Conservation (phyloP, 2,113 vertebrate species). For the Orientallactaga bullata region DNA sequence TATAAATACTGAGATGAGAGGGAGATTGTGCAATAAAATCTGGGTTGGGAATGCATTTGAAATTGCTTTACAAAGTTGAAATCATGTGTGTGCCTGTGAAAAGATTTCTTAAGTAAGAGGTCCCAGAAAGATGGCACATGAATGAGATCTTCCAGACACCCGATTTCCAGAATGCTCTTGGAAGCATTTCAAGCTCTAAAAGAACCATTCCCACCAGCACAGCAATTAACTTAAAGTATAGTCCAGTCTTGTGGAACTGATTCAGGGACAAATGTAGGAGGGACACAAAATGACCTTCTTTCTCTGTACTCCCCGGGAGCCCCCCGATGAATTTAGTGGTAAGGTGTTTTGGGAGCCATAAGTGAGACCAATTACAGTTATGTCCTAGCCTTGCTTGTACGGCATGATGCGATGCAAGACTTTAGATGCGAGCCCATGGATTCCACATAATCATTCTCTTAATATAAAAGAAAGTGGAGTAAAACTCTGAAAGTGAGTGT, state of each 20-base stretch:
- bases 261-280: constrained; percentile 21
- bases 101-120: constrained; percentile 49
- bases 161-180: constrained; percentile 51
- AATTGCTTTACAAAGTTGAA: constrained; percentile 67
- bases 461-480: constrained; percentile 5
- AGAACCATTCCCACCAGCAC: background rate
- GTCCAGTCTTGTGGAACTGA: background rate
- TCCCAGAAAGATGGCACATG: background rate
- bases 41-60: constrained; percentile 25
- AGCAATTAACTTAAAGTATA: background rate
- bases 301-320: constrained; percentile 37
- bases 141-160: constrained; percentile 46
- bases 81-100: constrained; percentile 24
- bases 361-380: background rate
- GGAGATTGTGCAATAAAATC: constrained; percentile 41
- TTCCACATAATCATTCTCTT: background rate
- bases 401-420: background rate
- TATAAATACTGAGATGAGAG: constrained; percentile 70
- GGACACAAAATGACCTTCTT: background rate
- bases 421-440: background rate
- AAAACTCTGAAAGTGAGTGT: background rate
- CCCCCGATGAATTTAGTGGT: background rate
- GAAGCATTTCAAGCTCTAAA: constrained; percentile 50
- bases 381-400: constrained; percentile 3
- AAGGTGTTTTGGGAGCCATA: background rate